Conservation (phyloP, 2,888 invertebrate species). For the Drosophila mercatorum region DNA sequence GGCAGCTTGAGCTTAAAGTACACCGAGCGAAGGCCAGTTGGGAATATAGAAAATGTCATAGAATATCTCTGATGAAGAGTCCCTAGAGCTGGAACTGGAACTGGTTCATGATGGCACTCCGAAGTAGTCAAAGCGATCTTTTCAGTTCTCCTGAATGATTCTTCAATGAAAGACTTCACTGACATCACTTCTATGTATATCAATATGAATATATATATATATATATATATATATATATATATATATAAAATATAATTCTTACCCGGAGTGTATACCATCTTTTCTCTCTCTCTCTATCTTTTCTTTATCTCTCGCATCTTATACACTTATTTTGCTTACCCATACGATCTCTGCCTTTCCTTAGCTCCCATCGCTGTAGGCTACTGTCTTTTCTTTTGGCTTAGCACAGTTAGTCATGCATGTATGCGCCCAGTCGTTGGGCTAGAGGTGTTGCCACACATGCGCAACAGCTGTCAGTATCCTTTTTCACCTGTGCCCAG, state of each 20-base stretch:
- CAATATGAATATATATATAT: too few relatives aligned
- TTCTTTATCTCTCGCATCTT: neutral
- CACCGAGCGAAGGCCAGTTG: constrained; percentile 6
- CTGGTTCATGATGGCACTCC: too few relatives aligned
- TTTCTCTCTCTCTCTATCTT: neutral
- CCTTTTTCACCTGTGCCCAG: neutral
- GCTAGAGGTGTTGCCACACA: constrained; percentile 47
- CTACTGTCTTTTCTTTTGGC: constrained; percentile 33
- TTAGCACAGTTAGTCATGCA: constrained; percentile 43
- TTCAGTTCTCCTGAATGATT: too few relatives aligned
- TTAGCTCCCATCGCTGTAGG: constrained; percentile 20
- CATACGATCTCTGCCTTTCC: constrained; percentile 13
- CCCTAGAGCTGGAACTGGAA: too few relatives aligned
- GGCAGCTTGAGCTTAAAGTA: neutral
- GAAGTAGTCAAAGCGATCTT: too few relatives aligned
- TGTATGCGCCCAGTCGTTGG: constrained; percentile 13
- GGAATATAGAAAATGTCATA: too few relatives aligned
- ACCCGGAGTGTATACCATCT: too few relatives aligned
- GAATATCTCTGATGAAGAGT: too few relatives aligned
- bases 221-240: too few relatives aligned
- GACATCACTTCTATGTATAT: too few relatives aligned
- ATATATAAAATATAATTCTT: too few relatives aligned
- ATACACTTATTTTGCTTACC: constrained; percentile 9
- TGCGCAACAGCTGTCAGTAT: constrained; percentile 36
- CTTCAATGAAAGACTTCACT: too few relatives aligned